Conservation (phyloP, 2,113 vertebrate genomes). For the Cnemophilus loriae region DNA sequence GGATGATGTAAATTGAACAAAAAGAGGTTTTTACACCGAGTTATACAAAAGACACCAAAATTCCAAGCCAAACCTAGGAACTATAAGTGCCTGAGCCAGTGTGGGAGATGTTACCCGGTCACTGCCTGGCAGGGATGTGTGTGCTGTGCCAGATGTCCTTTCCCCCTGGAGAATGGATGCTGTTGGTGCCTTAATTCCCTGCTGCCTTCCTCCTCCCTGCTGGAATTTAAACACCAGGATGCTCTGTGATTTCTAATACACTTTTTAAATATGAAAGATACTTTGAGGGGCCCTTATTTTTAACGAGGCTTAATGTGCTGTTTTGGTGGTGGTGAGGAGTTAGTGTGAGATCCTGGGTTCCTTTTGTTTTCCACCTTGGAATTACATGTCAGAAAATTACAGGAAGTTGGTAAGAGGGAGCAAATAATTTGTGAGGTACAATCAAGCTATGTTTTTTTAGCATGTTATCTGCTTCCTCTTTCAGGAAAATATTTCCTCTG, state of each 20-base stretch:
- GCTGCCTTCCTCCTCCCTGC: neutral
- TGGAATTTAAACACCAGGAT: neutral
- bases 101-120: neutral
- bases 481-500: slow-evolving; percentile 30
- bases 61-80: neutral
- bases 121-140: neutral
- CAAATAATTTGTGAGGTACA: slow-evolving; percentile 1
- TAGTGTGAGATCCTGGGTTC: neutral
- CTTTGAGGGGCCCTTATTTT: neutral
- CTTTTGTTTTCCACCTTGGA: neutral
- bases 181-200: neutral
- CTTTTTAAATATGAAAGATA: too few species aligned
- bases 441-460: neutral
- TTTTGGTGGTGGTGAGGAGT: neutral
- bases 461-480: slow-evolving; percentile 38
- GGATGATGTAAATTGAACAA: neutral
- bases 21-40: neutral
- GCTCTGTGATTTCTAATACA: neutral
- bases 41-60: neutral
- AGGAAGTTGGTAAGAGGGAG: slow-evolving; percentile 7
- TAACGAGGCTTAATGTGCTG: neutral
- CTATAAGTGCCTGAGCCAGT: neutral
- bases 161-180: too few species aligned
- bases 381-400: neutral
- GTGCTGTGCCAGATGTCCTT: neutral